phyloP scores from a whole-genome alignment of 2,888 invertebrate genomes.

The Helleia helle region DNA sequence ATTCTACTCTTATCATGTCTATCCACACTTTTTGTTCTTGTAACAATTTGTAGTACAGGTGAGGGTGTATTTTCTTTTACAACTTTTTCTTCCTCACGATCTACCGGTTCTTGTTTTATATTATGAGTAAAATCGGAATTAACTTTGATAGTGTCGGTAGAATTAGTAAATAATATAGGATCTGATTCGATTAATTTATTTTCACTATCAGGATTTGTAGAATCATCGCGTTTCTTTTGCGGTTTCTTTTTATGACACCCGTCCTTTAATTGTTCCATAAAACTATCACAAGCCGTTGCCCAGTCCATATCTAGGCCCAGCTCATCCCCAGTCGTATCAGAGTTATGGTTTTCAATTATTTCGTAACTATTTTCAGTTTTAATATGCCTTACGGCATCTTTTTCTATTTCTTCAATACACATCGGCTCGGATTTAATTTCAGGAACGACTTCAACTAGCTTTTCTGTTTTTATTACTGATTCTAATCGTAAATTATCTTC shows the following conservation, averaged over 20 bases:
- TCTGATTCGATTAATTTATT: constrained; percentile 22
- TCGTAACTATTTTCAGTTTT: constrained; percentile 47
- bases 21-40: constrained; percentile 22
- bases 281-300: constrained; percentile 83
- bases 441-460: constrained; percentile 62
- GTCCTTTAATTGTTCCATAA: constrained; percentile 82
- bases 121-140: constrained; percentile 18
- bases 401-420: constrained; percentile 78
- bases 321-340: constrained; percentile 22
- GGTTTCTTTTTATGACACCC: constrained; percentile 74
- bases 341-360: constrained; percentile 25
- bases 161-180: constrained; percentile 18
- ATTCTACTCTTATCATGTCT: constrained; percentile 30
- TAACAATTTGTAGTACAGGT: constrained; percentile 12
- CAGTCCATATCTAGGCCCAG: constrained; percentile 67
- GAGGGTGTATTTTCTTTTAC: constrained; percentile 13
- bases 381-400: constrained; percentile 64
- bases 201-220: constrained; percentile 34
- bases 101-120: constrained; percentile 50
- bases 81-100: constrained; percentile 38
- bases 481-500: constrained; percentile 57
- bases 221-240: constrained; percentile 62
- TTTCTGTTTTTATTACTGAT: constrained; percentile 77
- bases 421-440: constrained; percentile 80
- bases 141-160: constrained; percentile 28